Evolutionary conservation across 1,140 invertebrate species (phyloP), one percentile per base, ranked within the genome.

Genomic region (Oncopeltus fasciatus): DNA sequence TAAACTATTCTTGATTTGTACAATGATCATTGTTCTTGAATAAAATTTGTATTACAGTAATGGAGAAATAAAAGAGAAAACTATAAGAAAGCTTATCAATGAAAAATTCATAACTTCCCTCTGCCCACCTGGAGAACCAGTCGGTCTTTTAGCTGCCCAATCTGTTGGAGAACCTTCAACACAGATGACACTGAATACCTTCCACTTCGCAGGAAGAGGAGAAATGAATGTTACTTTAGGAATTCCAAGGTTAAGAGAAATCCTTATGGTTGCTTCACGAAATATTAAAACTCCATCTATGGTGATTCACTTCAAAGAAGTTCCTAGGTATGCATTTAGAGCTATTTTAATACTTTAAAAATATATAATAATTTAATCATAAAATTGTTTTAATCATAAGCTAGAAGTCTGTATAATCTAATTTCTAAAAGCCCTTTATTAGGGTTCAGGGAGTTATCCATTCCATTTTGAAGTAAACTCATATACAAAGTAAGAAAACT

Each of bases 151-250:
- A 59, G 95, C 95, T 20, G 95, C 95, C 21, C 87, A 89, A 78
- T 97, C 93, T 9, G 88, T 99, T 67, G 95, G 95, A 63, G 97
- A 99, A 76, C 96, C 96, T 0, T 98, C 95, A 2, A 99, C 97
- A 61, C 96, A 99, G 78, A 99, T 99, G 96, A 99, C 97, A 68
- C 74, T 99, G 65, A 99, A 99, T 70, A 99, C 97, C 33, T 99
- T 99, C 75, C 97, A 99, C 73, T 98, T 98, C 77, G 96, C 97
- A 68, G 97, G 97, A 74, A 84, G 94, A 77, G 95, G 95, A 80
- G 97, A 99, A 75, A 98, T 99, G 94, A 99, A 99, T 74, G 95
- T 99, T 0, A 99, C 97, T 0, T 77, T 99, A 1, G 95, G 92
- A 81, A 98, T 98, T 67, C 96, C 95, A 0, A 81, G 96, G 68